A percentile compares a stretch with the other conserved stretches of the same genome.
Conservation (phyloP, 2,888 invertebrate genomes). For the Melanostoma mellinum region DNA sequence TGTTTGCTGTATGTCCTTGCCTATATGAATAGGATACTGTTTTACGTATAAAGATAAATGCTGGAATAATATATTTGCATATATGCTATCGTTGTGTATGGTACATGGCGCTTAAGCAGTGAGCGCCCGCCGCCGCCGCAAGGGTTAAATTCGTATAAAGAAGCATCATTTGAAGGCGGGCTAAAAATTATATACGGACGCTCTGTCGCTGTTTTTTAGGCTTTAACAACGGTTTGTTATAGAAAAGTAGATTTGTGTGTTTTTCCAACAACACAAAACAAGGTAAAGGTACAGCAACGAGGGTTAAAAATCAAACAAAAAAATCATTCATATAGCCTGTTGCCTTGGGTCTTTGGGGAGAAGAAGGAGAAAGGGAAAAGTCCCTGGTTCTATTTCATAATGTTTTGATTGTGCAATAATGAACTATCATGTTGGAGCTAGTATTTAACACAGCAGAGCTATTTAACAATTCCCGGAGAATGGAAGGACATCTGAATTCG, state of each 20-base stretch:
- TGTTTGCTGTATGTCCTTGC: conserved; percentile 52
- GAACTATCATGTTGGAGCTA: conserved; percentile 64
- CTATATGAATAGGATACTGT: conserved; percentile 19
- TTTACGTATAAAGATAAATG: conserved; percentile 13
- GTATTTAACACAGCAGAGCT: conserved; percentile 8
- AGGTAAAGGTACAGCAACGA: background rate
- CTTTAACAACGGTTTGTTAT: conserved; percentile 3
- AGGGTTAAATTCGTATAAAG: conserved; percentile 52
- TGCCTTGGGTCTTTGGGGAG: conserved; percentile 18
- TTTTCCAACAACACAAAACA: conserved; percentile 11
- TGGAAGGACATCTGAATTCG: conserved; percentile 48
- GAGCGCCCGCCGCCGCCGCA: background rate
- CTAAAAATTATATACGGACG: conserved; percentile 42
- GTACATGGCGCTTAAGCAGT: conserved; percentile 30
- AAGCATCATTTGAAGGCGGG: conserved; percentile 44
- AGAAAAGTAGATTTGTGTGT: conserved; percentile 9
- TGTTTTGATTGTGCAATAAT: conserved; percentile 67
- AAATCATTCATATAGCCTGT: conserved; percentile 58
- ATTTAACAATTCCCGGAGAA: conserved; percentile 37
- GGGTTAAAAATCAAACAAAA: conserved; percentile 5
- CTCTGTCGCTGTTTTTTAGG: conserved; percentile 13
- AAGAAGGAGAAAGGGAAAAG: background rate
- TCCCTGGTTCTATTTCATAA: conserved; percentile 40
- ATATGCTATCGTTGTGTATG: conserved; percentile 18
- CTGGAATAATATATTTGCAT: conserved; percentile 62